phyloP scores from a whole-genome alignment of 2,113 vertebrate species.

The Myxocyprinus asiaticus region DNA sequence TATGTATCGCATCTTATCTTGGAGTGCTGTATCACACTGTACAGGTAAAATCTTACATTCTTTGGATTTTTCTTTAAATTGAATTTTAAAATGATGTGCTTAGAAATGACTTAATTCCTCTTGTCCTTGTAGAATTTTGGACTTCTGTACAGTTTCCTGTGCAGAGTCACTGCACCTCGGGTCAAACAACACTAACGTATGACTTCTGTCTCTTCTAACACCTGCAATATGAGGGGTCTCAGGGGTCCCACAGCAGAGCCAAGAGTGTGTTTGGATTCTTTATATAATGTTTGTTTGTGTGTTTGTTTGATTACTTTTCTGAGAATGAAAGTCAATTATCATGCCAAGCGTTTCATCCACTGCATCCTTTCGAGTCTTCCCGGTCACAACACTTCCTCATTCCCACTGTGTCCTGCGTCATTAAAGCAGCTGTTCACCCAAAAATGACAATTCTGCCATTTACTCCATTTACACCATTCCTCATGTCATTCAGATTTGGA shows the following conservation, averaged over 20 bases:
- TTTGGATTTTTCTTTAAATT: too few relatives aligned
- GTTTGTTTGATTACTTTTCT: slow-evolving; percentile 42
- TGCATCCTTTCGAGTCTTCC: slow-evolving; percentile 52
- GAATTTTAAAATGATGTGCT: too few relatives aligned
- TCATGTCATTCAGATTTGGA: too few relatives aligned
- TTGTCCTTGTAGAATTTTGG: slow-evolving; percentile 83
- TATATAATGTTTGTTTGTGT: too few relatives aligned
- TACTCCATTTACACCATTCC: too few relatives aligned
- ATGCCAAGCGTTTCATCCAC: slow-evolving; percentile 57
- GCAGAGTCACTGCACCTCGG: slow-evolving; percentile 85
- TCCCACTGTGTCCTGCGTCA: background rate
- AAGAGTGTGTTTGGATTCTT: slow-evolving; percentile 38
- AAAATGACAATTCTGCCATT: too few relatives aligned
- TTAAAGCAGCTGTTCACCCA: too few relatives aligned
- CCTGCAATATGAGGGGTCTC: slow-evolving; percentile 39
- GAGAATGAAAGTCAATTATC: slow-evolving; percentile 57
- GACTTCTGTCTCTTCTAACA: too few relatives aligned
- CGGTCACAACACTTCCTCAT: slow-evolving; percentile 45
- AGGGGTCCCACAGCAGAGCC: slow-evolving; percentile 33
- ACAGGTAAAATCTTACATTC: too few relatives aligned
- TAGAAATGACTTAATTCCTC: too few relatives aligned
- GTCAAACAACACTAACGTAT: slow-evolving; percentile 85
- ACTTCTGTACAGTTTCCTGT: slow-evolving; percentile 84
- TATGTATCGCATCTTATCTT: slow-evolving; percentile 94
- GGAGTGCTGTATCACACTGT: slow-evolving; percentile 90